Evolutionary conservation across 1,140 invertebrate genomes (phyloP).

Genomic region (Dinothrombium tinctorium): DNA sequence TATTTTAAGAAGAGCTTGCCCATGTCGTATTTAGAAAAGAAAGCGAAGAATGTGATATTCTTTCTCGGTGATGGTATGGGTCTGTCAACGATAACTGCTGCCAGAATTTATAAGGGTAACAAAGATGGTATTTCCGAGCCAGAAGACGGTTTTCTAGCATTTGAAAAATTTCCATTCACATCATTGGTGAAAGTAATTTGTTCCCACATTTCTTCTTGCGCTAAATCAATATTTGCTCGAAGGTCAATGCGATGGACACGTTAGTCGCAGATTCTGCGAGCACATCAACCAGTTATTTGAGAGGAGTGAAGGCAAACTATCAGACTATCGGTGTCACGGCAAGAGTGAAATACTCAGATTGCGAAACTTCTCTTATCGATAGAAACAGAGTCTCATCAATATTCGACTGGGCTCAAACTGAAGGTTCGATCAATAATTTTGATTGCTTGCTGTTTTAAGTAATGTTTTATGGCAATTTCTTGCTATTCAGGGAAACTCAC

Average conservation of each 20-base stretch:
- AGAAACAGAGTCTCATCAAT: not conserved
- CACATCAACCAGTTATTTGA: constrained; percentile 60
- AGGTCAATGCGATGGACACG: not conserved
- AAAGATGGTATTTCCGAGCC: constrained; percentile 26
- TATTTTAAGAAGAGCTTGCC: not conserved
- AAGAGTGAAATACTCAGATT: constrained; percentile 29
- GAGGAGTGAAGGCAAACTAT: constrained; percentile 60
- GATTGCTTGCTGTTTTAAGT: constrained; percentile 1
- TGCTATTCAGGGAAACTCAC: constrained; percentile 20
- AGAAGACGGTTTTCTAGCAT: constrained; percentile 35
- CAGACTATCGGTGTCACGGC: constrained; percentile 47
- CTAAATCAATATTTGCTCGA: not conserved
- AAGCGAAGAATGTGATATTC: constrained; percentile 65
- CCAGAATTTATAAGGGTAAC: constrained; percentile 30
- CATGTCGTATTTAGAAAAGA: not conserved
- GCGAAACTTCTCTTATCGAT: constrained; percentile 37
- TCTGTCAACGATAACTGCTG: constrained; percentile 60
- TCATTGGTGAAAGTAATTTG: constrained; percentile 27
- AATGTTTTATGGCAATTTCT: not conserved
- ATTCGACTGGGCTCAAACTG: constrained; percentile 37
- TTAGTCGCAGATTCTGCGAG: constrained; percentile 72
- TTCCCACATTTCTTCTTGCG: too few species aligned
- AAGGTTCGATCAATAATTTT: not conserved
- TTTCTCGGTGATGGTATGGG: constrained; percentile 91
- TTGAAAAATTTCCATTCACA: constrained; percentile 58